These are phyloP conservation scores for Plagodis pulveraria DNA, from an alignment of 2,888 invertebrate species.

Conservation along the genomic window DNA sequence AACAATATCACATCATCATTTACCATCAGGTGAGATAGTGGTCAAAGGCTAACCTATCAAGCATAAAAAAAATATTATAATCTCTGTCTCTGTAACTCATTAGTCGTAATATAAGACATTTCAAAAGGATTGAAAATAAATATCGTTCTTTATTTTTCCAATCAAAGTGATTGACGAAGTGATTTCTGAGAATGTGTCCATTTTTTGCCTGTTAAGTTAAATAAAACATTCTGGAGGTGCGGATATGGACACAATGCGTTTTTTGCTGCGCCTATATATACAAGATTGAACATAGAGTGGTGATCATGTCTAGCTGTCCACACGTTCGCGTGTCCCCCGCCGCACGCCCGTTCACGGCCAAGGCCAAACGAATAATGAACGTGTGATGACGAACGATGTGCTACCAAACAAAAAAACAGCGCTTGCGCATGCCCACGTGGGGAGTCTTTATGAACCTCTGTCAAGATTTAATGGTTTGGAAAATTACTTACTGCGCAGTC, in stretches of 20 bases:
- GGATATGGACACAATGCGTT: slow-evolving; percentile 46
- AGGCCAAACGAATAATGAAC: slow-evolving; percentile 80
- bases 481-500: slow-evolving; percentile 69
- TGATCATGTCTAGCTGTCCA: slow-evolving; percentile 58
- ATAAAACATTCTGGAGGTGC: slow-evolving; percentile 29
- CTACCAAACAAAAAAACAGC: slow-evolving; percentile 66
- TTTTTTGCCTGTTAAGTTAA: slow-evolving; percentile 20
- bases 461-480: slow-evolving; percentile 75
- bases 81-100: no score
- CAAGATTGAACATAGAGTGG: slow-evolving; percentile 51
- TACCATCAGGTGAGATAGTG: no score
- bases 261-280: slow-evolving; percentile 52
- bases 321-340: slow-evolving; percentile 61
- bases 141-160: slow-evolving; percentile 18
- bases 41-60: no score
- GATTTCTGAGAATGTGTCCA: slow-evolving; percentile 24
- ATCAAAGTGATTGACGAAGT: slow-evolving; percentile 32
- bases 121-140: slow-evolving; percentile 27
- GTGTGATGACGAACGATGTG: slow-evolving; percentile 76
- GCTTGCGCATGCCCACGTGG: slow-evolving; percentile 72
- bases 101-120: slow-evolving; percentile 15
- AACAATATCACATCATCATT: no score
- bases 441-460: slow-evolving; percentile 68
- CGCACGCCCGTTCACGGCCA: slow-evolving; percentile 81
- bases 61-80: no score